Base-by-base conservation (phyloP, 2,797 vertebrate genomes). In the Pelodytes ibericus region DNA sequence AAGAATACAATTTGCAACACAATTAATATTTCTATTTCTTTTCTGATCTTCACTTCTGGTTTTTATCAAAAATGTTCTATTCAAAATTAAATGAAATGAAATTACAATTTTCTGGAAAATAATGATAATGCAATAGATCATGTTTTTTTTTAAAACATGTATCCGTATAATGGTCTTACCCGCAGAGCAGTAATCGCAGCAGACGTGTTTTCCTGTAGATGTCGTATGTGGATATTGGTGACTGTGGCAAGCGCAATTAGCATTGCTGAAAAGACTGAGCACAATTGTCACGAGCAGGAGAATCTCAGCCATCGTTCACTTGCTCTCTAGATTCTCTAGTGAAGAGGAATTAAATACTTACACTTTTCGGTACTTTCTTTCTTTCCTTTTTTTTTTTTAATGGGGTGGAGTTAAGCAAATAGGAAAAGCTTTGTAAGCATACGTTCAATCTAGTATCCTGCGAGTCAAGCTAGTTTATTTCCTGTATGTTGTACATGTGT, bases 121-220 rank as follows among this genome's bases (percentile, higher is more conserved):
- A 36, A 1, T 5, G 33, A 5, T 36, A 36, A 36, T 6, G 5
- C 11, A 36, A 39, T 8, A 39, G 7, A 8, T 39, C 1, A 39
- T 8, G 36, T 13, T n/a, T n/a, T n/a, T n/a, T n/a, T n/a, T n/a
- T n/a, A n/a, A n/a, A 39, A 39, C 7, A 39, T 49, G 2, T 49
- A 2, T 2, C 5, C 1, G 18, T 15, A 15, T 0, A 49, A n/a
- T 22, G 29, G 0, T 39, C 75, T 47, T 56, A 77, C 75, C 75
- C 49, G 49, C 68, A 13, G 25, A 20, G 3, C 75, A 77, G 61
- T 26, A 59, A n/a, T 71, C 5, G 30, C 75, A 77, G 75, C 75
- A 77, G n/a, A 77, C 18, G 0, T 49, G 18, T 44, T 0, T 25
- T 0, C 2, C 1, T 4, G 3, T 0, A 0, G 0, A 0, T 4